Conservation (phyloP, 2,113 vertebrate species). For the Larimichthys crocea region DNA sequence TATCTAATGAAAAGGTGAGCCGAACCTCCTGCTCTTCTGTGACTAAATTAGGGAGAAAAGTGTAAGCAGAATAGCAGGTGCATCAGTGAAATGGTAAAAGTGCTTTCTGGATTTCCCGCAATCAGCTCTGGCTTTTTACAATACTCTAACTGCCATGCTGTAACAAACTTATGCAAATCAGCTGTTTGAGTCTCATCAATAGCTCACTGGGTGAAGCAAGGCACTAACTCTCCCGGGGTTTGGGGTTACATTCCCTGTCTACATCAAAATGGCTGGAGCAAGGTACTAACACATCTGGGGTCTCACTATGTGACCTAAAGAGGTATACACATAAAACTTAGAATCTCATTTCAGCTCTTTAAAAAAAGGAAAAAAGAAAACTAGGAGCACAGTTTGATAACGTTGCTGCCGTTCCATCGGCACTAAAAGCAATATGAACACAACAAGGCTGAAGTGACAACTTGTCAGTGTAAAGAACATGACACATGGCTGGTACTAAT, state of each 20-base stretch:
- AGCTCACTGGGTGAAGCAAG: slow-evolving; percentile 1
- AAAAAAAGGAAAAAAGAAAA: not conserved
- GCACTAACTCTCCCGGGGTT: not conserved
- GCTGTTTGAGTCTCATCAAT: not conserved
- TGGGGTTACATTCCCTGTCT: not conserved
- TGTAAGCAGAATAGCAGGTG: not conserved
- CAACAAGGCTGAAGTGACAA: not conserved
- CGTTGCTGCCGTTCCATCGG: not conserved
- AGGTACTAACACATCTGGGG: slow-evolving; percentile 7
- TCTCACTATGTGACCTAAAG: not conserved
- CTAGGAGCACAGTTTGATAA: not conserved
- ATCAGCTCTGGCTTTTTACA: slow-evolving; percentile 13
- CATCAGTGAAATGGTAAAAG: slow-evolving; percentile 2
- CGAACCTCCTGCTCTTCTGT: not conserved
- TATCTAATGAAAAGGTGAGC: not conserved
- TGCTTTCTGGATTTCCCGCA: not conserved
- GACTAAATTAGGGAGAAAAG: not conserved
- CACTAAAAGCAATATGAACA: slow-evolving; percentile 28
- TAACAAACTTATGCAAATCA: slow-evolving; percentile 49
- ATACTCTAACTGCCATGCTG: not conserved
- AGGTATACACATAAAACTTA: not conserved
- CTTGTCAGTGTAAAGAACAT: not conserved
- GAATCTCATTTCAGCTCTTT: not conserved
- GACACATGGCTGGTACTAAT: slow-evolving; percentile 4
- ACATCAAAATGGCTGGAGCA: not conserved